Evolutionary conservation across 2,113 vertebrate species (phyloP).

Genomic region (Heloderma charlesbogerti): DNA sequence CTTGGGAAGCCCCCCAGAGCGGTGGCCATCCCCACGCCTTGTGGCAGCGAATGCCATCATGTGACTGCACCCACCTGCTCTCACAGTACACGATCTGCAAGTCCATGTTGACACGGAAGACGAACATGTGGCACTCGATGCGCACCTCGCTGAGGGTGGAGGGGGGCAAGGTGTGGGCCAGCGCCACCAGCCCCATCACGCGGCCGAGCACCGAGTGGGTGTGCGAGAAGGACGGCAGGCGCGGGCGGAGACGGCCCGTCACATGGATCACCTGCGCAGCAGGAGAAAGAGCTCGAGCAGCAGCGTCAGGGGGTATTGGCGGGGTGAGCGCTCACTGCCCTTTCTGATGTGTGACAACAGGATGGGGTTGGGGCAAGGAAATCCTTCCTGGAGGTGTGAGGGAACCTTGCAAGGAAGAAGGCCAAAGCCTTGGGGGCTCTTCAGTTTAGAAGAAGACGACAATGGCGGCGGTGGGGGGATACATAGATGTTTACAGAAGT

Average conservation of each 20-base stretch:
- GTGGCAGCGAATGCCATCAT: too few relatives aligned
- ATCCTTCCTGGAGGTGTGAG: neutral
- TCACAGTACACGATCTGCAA: conserved; percentile 92
- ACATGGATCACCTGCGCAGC: conserved; percentile 89
- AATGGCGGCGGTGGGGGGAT: neutral
- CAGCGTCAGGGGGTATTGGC: neutral
- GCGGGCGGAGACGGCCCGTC: conserved; percentile 83
- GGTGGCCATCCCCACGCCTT: too few relatives aligned
- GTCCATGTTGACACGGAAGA: conserved; percentile 92
- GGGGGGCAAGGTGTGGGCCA: conserved; percentile 89
- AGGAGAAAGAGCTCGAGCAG: neutral
- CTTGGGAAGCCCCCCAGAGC: too few relatives aligned
- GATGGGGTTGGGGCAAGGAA: neutral
- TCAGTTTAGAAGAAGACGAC: neutral
- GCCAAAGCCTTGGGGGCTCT: neutral
- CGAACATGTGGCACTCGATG: conserved; percentile 90
- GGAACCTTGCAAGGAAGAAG: neutral
- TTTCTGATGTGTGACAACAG: too few relatives aligned
- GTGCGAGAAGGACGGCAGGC: conserved; percentile 75
- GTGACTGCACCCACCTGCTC: conserved; percentile 81
- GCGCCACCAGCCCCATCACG: conserved; percentile 86
- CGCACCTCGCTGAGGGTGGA: conserved; percentile 90
- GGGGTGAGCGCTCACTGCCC: neutral
- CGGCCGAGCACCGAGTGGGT: conserved; percentile 74
- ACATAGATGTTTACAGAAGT: too few relatives aligned